These are phyloP conservation scores for Setipinna tenuifilis DNA, from an alignment of 2,797 vertebrate genomes.

Conservation along the genomic window DNA sequence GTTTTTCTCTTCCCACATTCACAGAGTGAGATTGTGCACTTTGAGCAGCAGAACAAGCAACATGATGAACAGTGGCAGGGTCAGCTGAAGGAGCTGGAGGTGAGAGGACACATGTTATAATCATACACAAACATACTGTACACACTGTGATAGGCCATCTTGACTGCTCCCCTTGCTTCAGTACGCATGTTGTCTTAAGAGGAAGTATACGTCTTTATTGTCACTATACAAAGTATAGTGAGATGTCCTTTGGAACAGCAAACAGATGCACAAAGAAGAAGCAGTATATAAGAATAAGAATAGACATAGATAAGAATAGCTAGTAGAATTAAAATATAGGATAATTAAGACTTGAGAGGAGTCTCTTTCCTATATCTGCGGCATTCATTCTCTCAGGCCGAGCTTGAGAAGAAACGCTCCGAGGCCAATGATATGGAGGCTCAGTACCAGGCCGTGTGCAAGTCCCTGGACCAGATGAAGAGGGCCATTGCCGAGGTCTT, in stretches of 20 bases:
- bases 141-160: background rate
- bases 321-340: too few species aligned
- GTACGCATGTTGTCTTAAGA: too few species aligned
- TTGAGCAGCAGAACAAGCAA: slow-evolving; percentile 32
- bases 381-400: slow-evolving; percentile 9
- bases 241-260: too few species aligned
- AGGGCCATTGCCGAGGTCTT: slow-evolving; percentile 31
- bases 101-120: background rate
- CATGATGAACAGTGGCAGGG: slow-evolving; percentile 16
- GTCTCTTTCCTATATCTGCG: background rate
- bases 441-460: slow-evolving; percentile 7
- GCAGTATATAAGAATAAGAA: too few species aligned
- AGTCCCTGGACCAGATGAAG: slow-evolving; percentile 36
- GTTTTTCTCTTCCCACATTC: background rate
- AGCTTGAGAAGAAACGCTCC: slow-evolving; percentile 25
- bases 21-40: slow-evolving; percentile 32
- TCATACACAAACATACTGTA: background rate
- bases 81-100: slow-evolving; percentile 32
- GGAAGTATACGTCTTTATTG: too few species aligned
- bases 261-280: too few species aligned
- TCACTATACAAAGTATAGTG: too few species aligned
- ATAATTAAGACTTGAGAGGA: background rate
- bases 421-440: slow-evolving; percentile 21
- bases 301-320: too few species aligned
- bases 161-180: too few species aligned